These are phyloP conservation scores for Hippocampus mohnikei DNA, from an alignment of 2,113 vertebrate species.

Conservation along the genomic window DNA sequence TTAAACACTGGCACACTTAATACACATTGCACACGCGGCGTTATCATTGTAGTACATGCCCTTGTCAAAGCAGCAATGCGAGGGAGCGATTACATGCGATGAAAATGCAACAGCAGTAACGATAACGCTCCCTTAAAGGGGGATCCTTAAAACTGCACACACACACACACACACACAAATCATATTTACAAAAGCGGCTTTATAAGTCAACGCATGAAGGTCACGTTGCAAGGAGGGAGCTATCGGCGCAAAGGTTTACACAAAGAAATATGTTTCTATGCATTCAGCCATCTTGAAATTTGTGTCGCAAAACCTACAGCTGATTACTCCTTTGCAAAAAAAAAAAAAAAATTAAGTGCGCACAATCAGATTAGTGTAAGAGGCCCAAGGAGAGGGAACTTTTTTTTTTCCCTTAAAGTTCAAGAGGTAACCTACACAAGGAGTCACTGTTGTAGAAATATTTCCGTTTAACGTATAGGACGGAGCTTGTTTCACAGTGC, in stretches of 20 bases:
- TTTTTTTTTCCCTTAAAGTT: constrained; percentile 18
- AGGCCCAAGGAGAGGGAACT: constrained; percentile 1
- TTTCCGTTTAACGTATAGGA: constrained; percentile 25
- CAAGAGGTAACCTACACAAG: constrained; percentile 41
- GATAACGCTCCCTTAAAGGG: background rate
- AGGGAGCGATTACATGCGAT: background rate
- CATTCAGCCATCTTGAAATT: constrained; percentile 11
- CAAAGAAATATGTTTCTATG: constrained; percentile 1
- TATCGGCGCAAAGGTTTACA: background rate
- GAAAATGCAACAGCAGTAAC: background rate
- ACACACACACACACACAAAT: background rate
- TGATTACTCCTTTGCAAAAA: constrained; percentile 9
- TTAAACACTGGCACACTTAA: background rate
- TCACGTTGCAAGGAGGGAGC: background rate
- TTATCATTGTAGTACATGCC: background rate
- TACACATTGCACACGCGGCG: background rate
- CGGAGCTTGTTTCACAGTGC: constrained; percentile 29
- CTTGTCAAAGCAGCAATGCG: background rate
- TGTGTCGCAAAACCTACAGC: constrained; percentile 18
- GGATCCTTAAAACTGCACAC: background rate
- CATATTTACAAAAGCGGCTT: background rate
- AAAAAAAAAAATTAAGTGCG: constrained; percentile 10
- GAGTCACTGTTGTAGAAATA: constrained; percentile 31
- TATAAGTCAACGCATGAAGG: background rate
- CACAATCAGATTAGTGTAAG: constrained; percentile 32